These are phyloP conservation scores for Acrossocheilus fasciatus DNA, from an alignment of 2,797 vertebrate genomes.

Conservation along the genomic window DNA sequence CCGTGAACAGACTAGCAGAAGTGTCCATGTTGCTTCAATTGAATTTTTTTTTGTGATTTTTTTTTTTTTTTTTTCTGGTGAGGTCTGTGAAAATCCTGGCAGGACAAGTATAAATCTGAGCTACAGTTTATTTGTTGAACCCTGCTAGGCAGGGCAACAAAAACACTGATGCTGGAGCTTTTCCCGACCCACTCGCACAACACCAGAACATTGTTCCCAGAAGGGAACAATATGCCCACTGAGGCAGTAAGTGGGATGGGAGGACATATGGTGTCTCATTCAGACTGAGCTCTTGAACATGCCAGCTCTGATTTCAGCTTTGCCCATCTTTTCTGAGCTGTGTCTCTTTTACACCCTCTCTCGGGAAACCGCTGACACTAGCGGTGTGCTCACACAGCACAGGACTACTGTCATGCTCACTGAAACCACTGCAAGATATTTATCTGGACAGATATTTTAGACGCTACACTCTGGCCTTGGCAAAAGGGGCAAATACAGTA, in stretches of 20 bases:
- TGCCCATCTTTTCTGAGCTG: constrained; percentile 56
- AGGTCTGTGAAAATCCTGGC: neutral
- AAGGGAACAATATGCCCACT: constrained; percentile 73
- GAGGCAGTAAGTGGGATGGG: constrained; percentile 23
- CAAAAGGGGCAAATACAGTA: constrained; percentile 61
- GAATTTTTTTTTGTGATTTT: constrained; percentile 41
- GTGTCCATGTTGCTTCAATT: constrained; percentile 56
- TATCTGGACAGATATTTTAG: constrained; percentile 76
- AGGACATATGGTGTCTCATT: constrained; percentile 68
- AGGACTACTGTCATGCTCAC: constrained; percentile 67
- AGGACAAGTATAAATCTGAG: neutral
- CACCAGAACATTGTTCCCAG: constrained; percentile 79
- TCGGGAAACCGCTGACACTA: constrained; percentile 72
- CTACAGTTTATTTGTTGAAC: constrained; percentile 53
- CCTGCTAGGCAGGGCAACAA: constrained; percentile 77
- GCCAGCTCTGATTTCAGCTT: constrained; percentile 65
- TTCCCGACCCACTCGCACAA: constrained; percentile 78
- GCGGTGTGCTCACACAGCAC: constrained; percentile 58
- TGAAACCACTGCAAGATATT: constrained; percentile 72
- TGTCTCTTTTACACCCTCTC: constrained; percentile 55
- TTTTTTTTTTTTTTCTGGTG: neutral
- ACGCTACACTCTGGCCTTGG: constrained; percentile 63
- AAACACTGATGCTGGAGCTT: constrained; percentile 81
- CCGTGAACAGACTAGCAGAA: neutral
- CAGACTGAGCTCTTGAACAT: constrained; percentile 54